Conservation (phyloP, 2,113 vertebrate species). For the Callaeas wilsoni region DNA sequence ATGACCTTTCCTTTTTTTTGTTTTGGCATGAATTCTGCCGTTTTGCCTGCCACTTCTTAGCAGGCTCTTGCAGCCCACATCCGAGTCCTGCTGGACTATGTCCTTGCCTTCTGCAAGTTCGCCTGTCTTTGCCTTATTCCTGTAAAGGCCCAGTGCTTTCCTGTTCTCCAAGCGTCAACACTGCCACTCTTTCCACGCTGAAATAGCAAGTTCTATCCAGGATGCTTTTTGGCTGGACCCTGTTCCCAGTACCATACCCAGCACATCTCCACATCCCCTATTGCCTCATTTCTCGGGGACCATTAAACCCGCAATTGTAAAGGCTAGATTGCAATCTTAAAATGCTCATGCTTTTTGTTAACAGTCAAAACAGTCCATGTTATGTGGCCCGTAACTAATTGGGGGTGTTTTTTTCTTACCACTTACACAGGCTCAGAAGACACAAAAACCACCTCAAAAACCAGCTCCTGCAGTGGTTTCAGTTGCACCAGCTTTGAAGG, state of each 20-base stretch:
- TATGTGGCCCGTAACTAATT: neutral
- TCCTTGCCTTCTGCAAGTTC: neutral
- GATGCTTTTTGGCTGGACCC: neutral
- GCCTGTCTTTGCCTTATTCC: neutral
- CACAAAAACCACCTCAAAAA: constrained; percentile 93
- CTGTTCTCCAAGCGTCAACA: neutral
- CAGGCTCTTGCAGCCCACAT: neutral
- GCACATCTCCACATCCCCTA: neutral
- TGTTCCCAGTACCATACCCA: neutral
- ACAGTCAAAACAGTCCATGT: neutral
- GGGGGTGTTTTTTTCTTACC: neutral
- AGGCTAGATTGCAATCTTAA: neutral
- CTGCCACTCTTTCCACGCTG: neutral
- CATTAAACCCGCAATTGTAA: neutral
- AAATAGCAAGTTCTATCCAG: neutral
- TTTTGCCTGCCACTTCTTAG: neutral
- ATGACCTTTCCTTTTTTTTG: neutral
- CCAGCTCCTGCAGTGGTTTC: constrained; percentile 84
- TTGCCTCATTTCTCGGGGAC: neutral
- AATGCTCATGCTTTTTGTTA: neutral
- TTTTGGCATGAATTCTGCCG: neutral
- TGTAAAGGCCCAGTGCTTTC: neutral
- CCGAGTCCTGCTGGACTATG: neutral
- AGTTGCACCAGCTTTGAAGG: constrained; percentile 87
- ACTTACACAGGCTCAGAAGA: constrained; percentile 85